Conservation (phyloP, 2,113 vertebrate species). For the Pogona vitticeps region DNA sequence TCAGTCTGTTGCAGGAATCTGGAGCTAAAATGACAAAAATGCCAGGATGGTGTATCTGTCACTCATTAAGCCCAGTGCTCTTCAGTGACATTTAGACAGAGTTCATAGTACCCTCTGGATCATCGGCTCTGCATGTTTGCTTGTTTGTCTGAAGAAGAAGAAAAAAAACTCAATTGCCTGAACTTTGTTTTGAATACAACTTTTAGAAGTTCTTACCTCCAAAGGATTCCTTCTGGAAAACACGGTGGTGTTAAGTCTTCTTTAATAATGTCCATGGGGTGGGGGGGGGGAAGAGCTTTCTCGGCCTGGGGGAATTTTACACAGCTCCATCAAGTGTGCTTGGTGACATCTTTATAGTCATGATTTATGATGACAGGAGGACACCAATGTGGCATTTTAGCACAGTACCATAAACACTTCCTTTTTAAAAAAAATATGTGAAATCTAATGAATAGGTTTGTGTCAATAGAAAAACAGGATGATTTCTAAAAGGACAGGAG, state of each 20-base stretch:
- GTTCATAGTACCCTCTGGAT: not conserved
- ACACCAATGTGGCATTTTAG: not conserved
- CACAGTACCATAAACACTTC: accelerated
- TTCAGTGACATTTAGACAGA: conserved; percentile 36
- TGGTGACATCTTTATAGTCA: conserved; percentile 22
- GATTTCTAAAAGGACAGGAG: not conserved
- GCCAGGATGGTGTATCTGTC: not conserved
- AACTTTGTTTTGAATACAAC: conserved; percentile 33
- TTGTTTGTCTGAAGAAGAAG: conserved; percentile 39
- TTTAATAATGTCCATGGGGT: not conserved
- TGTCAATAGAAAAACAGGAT: not conserved
- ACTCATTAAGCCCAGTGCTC: accelerated
- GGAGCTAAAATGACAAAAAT: not conserved
- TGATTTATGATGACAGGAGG: not conserved
- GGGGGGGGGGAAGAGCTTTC: not conserved
- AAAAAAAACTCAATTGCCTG: conserved; percentile 22
- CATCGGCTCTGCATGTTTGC: conserved; percentile 27
- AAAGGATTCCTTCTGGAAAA: conserved; percentile 8
- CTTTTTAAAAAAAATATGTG: not conserved
- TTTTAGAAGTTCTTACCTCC: not conserved
- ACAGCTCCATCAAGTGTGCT: not conserved
- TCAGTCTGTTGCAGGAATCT: not conserved
- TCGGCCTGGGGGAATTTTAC: conserved; percentile 24
- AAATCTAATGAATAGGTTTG: conserved; percentile 16
- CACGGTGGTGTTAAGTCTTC: not conserved